Evolutionary conservation across 2,113 vertebrate genomes (phyloP), one percentile per base, ranked within the genome.

Genomic region (Panthera tigris): DNA sequence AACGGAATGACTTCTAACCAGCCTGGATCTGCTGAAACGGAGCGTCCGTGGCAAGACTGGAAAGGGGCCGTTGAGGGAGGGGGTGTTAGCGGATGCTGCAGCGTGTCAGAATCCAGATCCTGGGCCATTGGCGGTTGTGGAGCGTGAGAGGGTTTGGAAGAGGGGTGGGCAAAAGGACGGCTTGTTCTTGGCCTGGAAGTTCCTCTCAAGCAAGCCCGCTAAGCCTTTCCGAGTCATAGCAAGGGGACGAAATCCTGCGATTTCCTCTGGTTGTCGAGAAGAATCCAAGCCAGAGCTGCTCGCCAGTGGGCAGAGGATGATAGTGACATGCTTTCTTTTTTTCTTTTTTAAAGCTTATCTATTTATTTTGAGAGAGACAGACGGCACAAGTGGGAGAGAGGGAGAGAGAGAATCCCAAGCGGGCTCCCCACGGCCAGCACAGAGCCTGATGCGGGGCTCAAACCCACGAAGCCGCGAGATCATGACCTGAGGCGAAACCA

Each of bases 241-340:
- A 73, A 99, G 99, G 18, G 99, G 99, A 98, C 99, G 99, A 94
- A 99, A 99, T 96, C 99, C 99, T 94, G 99, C 99, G 98, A 99
- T 99, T 45, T 99, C 99, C 97, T 99, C 99, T 99, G 99, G 99
- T 94, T 99, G 99, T 98, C 99, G 99, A 94, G 99, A 99, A 76
- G 99, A 99, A 98, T 99, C 99, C 92, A 99, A 99, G 96, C 99
- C 99, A 89, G 99, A 99, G 99, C 99, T 5, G 99, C 99, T 99
- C 99, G 99, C 99, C 99, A 99, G 99, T 99, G 99, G 98, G 99
- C 99, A 96, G 99, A 99, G 52, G 99, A 99, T 57, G 99, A 99
- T 94, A 99, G 99, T 91, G 99, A 99, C 98, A 99, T 99, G 97
- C 99, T 99, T 98, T 99, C 99, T 99, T 98, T n/a, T 45, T 45